Evolutionary conservation across 2,113 vertebrate species (phyloP), one percentile per base, ranked within the genome.

Genomic region (Phyllostomus discolor): DNA sequence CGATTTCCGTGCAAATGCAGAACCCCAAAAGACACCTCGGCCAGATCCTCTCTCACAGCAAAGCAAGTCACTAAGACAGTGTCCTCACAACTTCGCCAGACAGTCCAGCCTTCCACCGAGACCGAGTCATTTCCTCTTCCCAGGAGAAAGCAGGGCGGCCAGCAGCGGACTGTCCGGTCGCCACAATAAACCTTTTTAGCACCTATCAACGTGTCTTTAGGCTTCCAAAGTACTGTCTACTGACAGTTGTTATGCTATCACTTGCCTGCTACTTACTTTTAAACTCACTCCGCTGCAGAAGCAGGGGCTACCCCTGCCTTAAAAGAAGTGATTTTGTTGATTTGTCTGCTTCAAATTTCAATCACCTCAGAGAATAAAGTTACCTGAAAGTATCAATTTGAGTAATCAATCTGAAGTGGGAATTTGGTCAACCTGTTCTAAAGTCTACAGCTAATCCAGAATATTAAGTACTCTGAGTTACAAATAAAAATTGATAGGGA

Each of bases 351-450:
- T n/a, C 31, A 33, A 31, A 1, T 88, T 89, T 67, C 86, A 91
- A 52, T 85, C 88, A 96, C 62, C 69, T n/a, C 90, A 81, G 33
- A 41, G 19, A 82, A 73, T 70, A 95, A 33, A 50, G 50, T 70
- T 64, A 89, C 7, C 52, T 90, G 8, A 88, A 72, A 96, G 28
- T 88, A 52, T 35, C 96, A 95, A 88, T 93, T 85, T 82, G 95
- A 82, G 84, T 76, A 81, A 92, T 96, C 81, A 54, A 24, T 69
- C 95, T 94, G 41, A 92, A 93, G 95, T 35, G 81, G 52, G 48
- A 97, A 86, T 91, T 93, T 43, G 0, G 64, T 33, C 28, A 95
- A 88, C 70, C 50, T 93, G 54, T 88, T 86, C 50, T 0, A 2
- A 87, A 57, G 92, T 85, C 88, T 97, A 72, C 11, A 62, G 62